Conservation (phyloP, 1,140 invertebrate genomes). For the Olivierus martensii region DNA sequence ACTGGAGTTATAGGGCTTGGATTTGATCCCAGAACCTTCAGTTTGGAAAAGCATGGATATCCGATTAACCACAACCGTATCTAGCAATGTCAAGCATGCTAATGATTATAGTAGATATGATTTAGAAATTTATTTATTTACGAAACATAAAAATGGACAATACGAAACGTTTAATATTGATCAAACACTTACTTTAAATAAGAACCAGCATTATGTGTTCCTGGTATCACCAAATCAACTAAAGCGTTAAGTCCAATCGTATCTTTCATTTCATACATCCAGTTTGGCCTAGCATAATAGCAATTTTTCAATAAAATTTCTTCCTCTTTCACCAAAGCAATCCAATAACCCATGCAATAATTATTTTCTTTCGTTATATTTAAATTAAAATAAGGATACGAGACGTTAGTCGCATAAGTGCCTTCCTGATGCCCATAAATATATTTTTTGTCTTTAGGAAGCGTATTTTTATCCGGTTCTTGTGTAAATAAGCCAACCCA, state of each 20-base stretch:
- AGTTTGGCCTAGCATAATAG: conserved; percentile 45
- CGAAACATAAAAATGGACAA: no score
- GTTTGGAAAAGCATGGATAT: no score
- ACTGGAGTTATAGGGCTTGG: no score
- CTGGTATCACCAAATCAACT: conserved; percentile 42
- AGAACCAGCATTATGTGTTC: conserved; percentile 47
- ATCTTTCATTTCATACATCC: conserved; percentile 43
- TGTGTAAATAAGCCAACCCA: conserved; percentile 27
- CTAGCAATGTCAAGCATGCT: no score
- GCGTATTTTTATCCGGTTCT: conserved; percentile 18
- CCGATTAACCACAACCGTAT: no score
- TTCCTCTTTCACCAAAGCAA: conserved; percentile 37
- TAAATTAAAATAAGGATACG: conserved; percentile 16
- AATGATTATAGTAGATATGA: no score
- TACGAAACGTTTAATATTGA: no score
- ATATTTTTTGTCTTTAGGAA: background rate
- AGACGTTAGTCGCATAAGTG: conserved; percentile 10
- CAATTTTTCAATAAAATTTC: conserved; percentile 38
- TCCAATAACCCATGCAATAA: conserved; percentile 33
- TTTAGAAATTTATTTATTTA: no score
- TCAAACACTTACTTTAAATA: conserved; percentile 34
- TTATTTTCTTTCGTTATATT: conserved; percentile 15
- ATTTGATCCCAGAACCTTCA: no score
- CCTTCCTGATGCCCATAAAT: conserved; percentile 2
- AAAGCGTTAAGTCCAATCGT: conserved; percentile 31